Percentiles rank a stretch among this genome's conserved stretches.
These are phyloP conservation scores for Casuarius casuarius DNA, from an alignment of 2,113 vertebrate genomes.

Conservation along the genomic window DNA sequence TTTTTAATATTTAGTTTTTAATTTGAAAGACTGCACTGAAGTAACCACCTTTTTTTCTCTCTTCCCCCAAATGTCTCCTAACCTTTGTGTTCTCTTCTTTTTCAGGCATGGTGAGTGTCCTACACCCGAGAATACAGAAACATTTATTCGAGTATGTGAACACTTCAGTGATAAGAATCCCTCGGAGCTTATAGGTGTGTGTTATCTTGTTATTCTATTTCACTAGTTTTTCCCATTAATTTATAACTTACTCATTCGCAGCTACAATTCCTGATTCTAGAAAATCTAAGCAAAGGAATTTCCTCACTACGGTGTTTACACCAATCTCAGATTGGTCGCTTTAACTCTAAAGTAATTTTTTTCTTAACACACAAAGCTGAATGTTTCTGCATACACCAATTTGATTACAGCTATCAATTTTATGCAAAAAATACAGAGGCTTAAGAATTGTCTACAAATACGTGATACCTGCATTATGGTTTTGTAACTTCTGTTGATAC, in stretches of 20 bases:
- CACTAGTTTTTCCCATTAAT: not conserved
- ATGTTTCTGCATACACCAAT: not conserved
- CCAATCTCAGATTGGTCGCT: not conserved
- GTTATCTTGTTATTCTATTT: not conserved
- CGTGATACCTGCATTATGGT: not conserved
- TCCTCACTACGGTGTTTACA: not conserved
- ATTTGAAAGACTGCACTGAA: not conserved
- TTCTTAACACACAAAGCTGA: not conserved
- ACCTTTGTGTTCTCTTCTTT: constrained; percentile 47
- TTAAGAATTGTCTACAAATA: not conserved
- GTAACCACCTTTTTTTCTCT: not conserved
- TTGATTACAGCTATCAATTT: not conserved
- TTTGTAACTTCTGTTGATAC: not conserved
- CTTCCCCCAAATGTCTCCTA: not conserved
- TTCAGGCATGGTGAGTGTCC: constrained; percentile 93
- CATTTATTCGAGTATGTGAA: constrained; percentile 91
- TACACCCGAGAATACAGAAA: constrained; percentile 86
- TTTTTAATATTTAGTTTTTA: not conserved
- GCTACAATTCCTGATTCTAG: not conserved
- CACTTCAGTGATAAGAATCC: constrained; percentile 92
- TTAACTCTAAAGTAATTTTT: not conserved
- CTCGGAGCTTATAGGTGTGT: constrained; percentile 91
- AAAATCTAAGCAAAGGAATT: not conserved
- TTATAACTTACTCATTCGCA: not conserved
- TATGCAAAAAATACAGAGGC: not conserved